Evolutionary conservation across 2,797 vertebrate genomes (phyloP), one percentile per base, ranked within the genome.

Genomic region (Discoglossus pictus): DNA sequence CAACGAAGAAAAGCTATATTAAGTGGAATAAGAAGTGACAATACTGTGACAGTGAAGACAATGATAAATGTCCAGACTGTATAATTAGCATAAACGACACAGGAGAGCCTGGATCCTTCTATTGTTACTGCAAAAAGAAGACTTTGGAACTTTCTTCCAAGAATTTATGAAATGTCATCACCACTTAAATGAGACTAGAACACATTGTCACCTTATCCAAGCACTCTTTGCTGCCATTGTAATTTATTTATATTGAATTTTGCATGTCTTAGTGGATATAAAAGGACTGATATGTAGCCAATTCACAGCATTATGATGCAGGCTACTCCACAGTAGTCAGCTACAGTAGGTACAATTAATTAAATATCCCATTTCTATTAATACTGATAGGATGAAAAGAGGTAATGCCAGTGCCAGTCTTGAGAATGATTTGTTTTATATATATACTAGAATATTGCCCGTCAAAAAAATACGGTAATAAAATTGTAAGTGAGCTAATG

Each of bases 11-110:
- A 67, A 61, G 58, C 51, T 17, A 25, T 68, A 61, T 52, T 56
- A 55, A 61, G 56, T 56, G 24, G 63, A 47, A 61, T 50, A 66
- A 42, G 50, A 58, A 68, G 39, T 63, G 64, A 68, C 64, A 68
- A 54, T 61, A 54, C 58, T 55, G 48, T 54, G 39, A 43, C n/a
- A 16, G 20, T 35, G 27, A 42, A 20, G 43, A 73, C 20, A 24
- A 67, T 21, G 51, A 54, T 62, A 38, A 50, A 61, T 67, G 46
- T 62, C 36, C 51, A 62, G 13, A 3, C 15, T 34, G 31, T 23
- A 10, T 25, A 44, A 58, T 56, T 51, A 65, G 51, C 58, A 62
- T 73, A 38, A 38, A 56, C 46, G 58, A 68, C 51, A 31, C 51
- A 18, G 7, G 11, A 44, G 17, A 35, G 15, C 23, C 11, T 13